These are phyloP conservation scores for Conger conger DNA, from an alignment of 2,113 vertebrate species.

Conservation along the genomic window DNA sequence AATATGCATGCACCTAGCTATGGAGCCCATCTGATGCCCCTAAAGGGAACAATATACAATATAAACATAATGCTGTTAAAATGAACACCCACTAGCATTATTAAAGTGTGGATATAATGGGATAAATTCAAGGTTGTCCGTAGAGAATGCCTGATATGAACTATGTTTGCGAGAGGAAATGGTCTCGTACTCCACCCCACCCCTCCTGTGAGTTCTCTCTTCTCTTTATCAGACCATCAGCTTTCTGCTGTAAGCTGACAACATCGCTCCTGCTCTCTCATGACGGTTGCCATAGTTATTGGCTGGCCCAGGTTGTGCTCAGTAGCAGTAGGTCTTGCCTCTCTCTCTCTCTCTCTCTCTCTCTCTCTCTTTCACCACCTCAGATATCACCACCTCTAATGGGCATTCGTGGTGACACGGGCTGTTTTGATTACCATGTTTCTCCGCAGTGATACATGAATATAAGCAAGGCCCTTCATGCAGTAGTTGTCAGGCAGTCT, in stretches of 20 bases:
- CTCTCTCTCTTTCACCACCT: too few species aligned
- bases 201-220: neutral
- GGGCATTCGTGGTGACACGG: neutral
- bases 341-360: neutral
- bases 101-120: neutral
- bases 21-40: neutral
- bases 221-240: neutral
- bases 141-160: neutral
- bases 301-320: neutral
- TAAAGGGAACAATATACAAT: neutral
- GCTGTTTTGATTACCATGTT: conserved; percentile 1
- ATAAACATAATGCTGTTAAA: neutral
- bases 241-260: conserved; percentile 3
- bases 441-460: neutral
- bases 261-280: neutral
- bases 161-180: neutral
- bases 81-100: neutral
- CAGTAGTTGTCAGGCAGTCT: neutral
- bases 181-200: neutral
- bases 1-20: neutral
- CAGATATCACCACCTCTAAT: neutral
- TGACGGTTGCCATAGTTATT: conserved; percentile 9
- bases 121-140: neutral
- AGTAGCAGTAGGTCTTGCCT: too few species aligned
- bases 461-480: neutral